Conservation (phyloP, 2,888 invertebrate species). For the Acanthosepion pharaonis region DNA sequence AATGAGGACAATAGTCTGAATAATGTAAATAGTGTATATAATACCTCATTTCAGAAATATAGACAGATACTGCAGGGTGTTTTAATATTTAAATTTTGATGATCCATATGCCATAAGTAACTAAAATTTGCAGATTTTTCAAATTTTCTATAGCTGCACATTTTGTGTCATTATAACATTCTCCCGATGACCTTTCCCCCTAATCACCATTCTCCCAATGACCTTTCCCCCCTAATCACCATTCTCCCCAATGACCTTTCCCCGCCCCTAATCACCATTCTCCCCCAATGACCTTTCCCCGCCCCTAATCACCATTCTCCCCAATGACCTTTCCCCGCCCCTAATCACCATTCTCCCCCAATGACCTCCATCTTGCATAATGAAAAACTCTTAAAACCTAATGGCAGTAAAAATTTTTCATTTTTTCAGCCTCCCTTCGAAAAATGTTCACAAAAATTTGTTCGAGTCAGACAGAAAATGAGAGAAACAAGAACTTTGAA, state of each 20-base stretch:
- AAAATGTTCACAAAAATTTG: slow-evolving; percentile 81
- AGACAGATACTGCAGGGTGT: no score
- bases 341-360: not conserved
- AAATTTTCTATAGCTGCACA: not conserved
- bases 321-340: not conserved
- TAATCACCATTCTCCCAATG: not conserved
- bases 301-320: not conserved
- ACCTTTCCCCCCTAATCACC: not conserved
- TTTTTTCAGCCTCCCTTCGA: slow-evolving; percentile 80
- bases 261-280: not conserved
- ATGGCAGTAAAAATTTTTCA: slow-evolving; percentile 2
- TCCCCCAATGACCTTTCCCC: not conserved
- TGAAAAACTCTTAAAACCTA: not conserved
- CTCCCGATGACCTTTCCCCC: not conserved
- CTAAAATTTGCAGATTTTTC: no score
- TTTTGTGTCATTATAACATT: not conserved
- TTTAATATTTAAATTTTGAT: no score
- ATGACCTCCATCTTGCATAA: not conserved
- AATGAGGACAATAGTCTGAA: no score
- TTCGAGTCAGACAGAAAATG: slow-evolving; percentile 76
- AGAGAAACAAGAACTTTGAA: slow-evolving; percentile 80
- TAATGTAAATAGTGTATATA: no score
- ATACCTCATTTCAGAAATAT: no score
- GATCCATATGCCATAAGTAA: no score
- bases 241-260: not conserved